These are phyloP conservation scores for Pyralis farinalis DNA, from an alignment of 2,888 invertebrate species.

Conservation along the genomic window DNA sequence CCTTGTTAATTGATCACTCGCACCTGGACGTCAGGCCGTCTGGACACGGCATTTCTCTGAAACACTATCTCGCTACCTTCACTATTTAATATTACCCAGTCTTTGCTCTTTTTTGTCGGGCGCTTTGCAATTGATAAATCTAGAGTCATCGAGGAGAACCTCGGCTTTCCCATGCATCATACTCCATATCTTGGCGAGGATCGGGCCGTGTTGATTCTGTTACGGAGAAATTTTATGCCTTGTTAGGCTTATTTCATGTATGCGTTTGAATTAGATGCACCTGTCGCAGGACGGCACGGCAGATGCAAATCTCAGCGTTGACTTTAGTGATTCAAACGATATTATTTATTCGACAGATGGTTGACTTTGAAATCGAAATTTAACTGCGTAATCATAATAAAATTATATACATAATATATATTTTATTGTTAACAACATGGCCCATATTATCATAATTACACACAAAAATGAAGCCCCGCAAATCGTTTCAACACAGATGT, in stretches of 20 bases:
- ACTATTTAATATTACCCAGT: slow-evolving; percentile 1
- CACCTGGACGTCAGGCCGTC: slow-evolving; percentile 46
- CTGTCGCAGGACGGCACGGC: background rate
- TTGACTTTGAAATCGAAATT: too few species aligned
- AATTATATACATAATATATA: too few species aligned
- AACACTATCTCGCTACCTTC: slow-evolving; percentile 28
- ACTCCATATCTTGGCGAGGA: background rate
- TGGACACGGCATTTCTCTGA: slow-evolving; percentile 33
- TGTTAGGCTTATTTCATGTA: background rate
- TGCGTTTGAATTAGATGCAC: background rate
- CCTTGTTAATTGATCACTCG: slow-evolving; percentile 66
- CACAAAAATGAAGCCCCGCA: too few species aligned
- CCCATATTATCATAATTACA: too few species aligned
- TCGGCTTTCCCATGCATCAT: slow-evolving; percentile 2
- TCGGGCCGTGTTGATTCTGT: background rate
- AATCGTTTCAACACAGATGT: too few species aligned
- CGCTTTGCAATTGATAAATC: slow-evolving; percentile 3
- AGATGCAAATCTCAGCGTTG: background rate
- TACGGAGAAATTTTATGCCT: background rate
- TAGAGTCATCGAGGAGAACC: background rate
- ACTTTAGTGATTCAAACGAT: too few species aligned
- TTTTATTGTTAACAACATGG: too few species aligned
- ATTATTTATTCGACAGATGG: too few species aligned
- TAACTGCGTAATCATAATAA: too few species aligned
- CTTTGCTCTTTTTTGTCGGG: background rate